phyloP scores from a whole-genome alignment of 2,113 vertebrate genomes.

The Anolis sagrei region DNA sequence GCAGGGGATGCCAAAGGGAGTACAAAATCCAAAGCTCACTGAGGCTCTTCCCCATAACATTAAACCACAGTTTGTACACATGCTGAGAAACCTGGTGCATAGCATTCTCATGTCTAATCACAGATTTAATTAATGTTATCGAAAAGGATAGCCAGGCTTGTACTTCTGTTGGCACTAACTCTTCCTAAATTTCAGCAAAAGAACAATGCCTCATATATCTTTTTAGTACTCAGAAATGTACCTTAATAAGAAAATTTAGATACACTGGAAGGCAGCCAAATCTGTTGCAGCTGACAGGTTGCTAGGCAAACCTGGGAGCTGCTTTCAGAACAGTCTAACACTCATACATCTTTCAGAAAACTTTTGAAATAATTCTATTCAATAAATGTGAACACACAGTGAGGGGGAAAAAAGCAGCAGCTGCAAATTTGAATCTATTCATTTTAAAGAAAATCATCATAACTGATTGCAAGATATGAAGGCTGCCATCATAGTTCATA shows the following conservation, averaged over 20 bases:
- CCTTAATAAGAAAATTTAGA: slow-evolving; percentile 10
- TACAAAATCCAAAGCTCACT: neutral
- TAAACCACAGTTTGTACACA: neutral
- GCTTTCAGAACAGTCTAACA: neutral
- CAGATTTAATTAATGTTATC: neutral
- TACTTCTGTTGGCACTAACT: neutral
- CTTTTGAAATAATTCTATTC: slow-evolving; percentile 1
- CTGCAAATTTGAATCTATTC: neutral
- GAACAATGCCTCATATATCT: slow-evolving; percentile 1
- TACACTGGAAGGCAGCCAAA: neutral
- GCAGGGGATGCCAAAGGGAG: neutral
- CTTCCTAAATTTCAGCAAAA: neutral
- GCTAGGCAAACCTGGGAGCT: neutral
- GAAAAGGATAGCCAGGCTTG: neutral
- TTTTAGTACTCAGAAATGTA: neutral
- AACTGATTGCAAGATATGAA: neutral
- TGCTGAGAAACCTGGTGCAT: neutral
- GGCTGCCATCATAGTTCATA: neutral
- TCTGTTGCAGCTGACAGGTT: neutral
- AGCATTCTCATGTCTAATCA: neutral
- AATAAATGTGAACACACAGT: neutral
- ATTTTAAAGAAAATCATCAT: neutral
- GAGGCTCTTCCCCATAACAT: neutral
- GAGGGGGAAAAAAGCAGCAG: neutral
- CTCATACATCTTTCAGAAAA: neutral